Conservation (phyloP, 2,888 invertebrate species). For the Operophtera brumata region DNA sequence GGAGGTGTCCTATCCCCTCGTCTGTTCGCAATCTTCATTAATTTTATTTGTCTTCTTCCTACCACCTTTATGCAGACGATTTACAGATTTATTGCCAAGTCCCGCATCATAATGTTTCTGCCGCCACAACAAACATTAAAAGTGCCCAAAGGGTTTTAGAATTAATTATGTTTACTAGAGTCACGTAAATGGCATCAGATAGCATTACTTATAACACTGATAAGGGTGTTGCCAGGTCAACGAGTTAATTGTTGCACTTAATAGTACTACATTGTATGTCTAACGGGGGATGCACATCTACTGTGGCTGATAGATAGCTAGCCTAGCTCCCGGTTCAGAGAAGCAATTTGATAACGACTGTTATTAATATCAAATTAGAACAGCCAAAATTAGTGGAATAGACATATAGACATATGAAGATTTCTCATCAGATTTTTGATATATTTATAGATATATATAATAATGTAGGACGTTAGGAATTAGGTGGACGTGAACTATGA, state of each 20-base stretch:
- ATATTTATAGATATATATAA: too few species aligned
- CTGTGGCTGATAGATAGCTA: conserved; percentile 22
- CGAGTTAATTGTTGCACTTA: conserved; percentile 59
- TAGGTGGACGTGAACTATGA: too few species aligned
- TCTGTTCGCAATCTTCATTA: too few species aligned
- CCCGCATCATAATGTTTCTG: too few species aligned
- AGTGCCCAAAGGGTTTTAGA: conserved; percentile 23
- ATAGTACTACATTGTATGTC: conserved; percentile 37
- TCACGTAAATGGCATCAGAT: conserved; percentile 52
- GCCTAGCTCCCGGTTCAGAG: not conserved
- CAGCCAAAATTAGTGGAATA: not conserved
- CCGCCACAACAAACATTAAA: conserved; percentile 12
- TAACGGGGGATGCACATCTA: conserved; percentile 34
- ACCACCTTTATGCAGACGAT: too few species aligned
- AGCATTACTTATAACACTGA: conserved; percentile 37
- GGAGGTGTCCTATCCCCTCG: too few species aligned
- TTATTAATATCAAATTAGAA: not conserved
- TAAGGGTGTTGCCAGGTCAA: conserved; percentile 63
- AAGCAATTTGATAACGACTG: conserved; percentile 12
- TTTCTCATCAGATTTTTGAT: too few species aligned
- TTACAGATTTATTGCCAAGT: too few species aligned
- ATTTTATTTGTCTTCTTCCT: too few species aligned
- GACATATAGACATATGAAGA: too few species aligned
- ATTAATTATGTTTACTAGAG: conserved; percentile 41
- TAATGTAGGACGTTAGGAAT: too few species aligned